Conservation (phyloP, 2,797 vertebrate species). For the Hippopotamyrus pictus region DNA sequence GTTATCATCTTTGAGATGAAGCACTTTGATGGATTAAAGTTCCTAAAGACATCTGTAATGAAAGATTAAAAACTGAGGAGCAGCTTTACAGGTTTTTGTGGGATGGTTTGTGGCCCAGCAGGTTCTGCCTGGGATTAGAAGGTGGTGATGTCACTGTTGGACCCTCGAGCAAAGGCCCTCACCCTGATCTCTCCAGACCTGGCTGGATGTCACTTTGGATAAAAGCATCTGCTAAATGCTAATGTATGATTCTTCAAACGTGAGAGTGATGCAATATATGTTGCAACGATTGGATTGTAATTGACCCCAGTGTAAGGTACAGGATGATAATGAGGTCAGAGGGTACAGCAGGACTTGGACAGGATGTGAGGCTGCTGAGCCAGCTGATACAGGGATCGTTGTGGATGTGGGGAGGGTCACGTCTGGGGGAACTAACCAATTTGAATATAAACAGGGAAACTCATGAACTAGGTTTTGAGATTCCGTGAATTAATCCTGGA, state of each 20-base stretch:
- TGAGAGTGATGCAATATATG: not conserved
- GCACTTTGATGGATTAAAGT: not conserved
- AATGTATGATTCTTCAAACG: not conserved
- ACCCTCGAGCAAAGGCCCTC: not conserved
- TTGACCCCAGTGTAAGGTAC: not conserved
- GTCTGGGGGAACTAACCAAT: not conserved
- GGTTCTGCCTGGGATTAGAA: not conserved
- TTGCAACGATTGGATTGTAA: not conserved
- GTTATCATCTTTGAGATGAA: not conserved
- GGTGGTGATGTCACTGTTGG: not conserved
- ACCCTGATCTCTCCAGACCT: not conserved
- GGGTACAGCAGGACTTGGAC: not conserved
- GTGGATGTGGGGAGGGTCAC: not conserved
- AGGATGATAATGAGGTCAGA: not conserved
- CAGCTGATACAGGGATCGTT: not conserved
- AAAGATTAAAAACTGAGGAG: not conserved
- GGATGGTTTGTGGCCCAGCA: not conserved
- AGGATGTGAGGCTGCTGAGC: not conserved
- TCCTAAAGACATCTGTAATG: not conserved
- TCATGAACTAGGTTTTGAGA: not conserved
- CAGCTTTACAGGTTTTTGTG: not conserved
- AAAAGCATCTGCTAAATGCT: not conserved
- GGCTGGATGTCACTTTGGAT: not conserved
- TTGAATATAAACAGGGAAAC: not conserved
- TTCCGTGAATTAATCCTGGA: not conserved